Percentiles rank a stretch among this genome's conserved stretches.
These are phyloP conservation scores for Hydroisotoma schaefferi DNA, from an alignment of 2,888 invertebrate genomes.

Conservation along the genomic window DNA sequence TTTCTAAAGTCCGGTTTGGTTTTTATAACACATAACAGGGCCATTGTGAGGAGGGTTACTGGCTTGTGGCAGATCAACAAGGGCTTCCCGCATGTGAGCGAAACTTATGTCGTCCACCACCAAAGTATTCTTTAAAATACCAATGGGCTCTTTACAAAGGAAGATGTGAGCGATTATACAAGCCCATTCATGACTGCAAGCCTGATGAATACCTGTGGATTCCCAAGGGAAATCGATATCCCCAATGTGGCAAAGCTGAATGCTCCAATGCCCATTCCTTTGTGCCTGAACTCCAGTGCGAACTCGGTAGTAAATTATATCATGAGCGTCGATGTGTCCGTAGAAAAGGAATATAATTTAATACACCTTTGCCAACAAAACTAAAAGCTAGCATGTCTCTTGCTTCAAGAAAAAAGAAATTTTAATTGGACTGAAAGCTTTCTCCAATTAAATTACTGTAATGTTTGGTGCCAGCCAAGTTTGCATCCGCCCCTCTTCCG, in stretches of 20 bases:
- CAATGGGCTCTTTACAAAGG: conserved; percentile 48
- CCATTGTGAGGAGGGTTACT: conserved; percentile 47
- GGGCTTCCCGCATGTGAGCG: conserved; percentile 46
- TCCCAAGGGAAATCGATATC: conserved; percentile 43
- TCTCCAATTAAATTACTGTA: background rate
- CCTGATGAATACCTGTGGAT: conserved; percentile 45
- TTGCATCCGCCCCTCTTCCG: background rate
- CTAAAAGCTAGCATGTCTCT: conserved; percentile 1
- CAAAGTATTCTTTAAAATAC: conserved; percentile 45
- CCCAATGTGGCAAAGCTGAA: conserved; percentile 44
- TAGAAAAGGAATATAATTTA: conserved; percentile 46
- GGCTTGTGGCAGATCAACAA: conserved; percentile 47
- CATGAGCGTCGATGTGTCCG: conserved; percentile 43
- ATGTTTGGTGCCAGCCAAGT: too few relatives aligned
- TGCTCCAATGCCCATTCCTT: conserved; percentile 44
- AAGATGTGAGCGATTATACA: conserved; percentile 43
- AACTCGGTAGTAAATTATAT: conserved; percentile 40
- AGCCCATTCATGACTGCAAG: conserved; percentile 47
- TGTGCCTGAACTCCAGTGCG: conserved; percentile 46
- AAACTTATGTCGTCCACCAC: conserved; percentile 47
- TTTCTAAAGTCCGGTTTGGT: conserved; percentile 6
- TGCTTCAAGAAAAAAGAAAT: conserved; percentile 2
- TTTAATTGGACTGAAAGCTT: conserved; percentile 21
- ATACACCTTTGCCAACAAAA: background rate
- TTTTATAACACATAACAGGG: conserved; percentile 33